Base-by-base conservation (phyloP, 2,797 vertebrate genomes). In the Eupleurogrammus muticus region DNA sequence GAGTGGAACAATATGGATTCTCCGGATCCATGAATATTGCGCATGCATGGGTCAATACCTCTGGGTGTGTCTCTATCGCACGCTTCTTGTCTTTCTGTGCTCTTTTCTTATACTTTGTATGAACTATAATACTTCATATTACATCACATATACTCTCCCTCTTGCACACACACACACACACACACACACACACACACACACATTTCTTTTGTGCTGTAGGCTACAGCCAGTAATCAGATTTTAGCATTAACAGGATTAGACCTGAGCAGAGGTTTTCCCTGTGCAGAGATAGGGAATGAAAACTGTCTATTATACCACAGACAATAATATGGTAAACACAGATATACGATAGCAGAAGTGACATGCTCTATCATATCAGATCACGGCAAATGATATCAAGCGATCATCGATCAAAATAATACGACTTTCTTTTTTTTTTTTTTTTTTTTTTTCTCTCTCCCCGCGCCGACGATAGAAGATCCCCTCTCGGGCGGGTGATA, bases 241-340 rank as follows among this genome's bases (percentile, higher is more conserved):
- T 75, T 28, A 59, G 58, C 81, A 87, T 88, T 84, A 90, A 92
- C 82, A 84, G 77, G 90, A 92, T 92, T 87, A 90, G 23, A 89
- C 81, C 62, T 69, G 77, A 84, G 81, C 85, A 75, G 74, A 86
- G 70, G 74, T 77, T 85, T 79, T 70, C 67, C 61, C 69, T 46
- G 70, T 35, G 63, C 71, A 64, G 64, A 81, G 76, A 89, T 74
- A 74, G 53, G 32, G 70, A 83, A 86, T 82, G 65, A 88, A 85
- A 89, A 85, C 81, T 73, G 82, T 86, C 84, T 76, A 82, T 90
- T 88, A 88, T 73, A 66, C 51, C 14, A 10, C 58, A 56, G 75
- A 82, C 64, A 67, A 54, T 52, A 79, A 81, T 71, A 82, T 16
- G 23, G 70, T 70, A 71, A 87, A 83, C 71, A 56, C 70, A 81